Evolutionary conservation across 2,888 invertebrate genomes (phyloP), one percentile per base, ranked within the genome.

Genomic region (Chloroclystis v-ata): DNA sequence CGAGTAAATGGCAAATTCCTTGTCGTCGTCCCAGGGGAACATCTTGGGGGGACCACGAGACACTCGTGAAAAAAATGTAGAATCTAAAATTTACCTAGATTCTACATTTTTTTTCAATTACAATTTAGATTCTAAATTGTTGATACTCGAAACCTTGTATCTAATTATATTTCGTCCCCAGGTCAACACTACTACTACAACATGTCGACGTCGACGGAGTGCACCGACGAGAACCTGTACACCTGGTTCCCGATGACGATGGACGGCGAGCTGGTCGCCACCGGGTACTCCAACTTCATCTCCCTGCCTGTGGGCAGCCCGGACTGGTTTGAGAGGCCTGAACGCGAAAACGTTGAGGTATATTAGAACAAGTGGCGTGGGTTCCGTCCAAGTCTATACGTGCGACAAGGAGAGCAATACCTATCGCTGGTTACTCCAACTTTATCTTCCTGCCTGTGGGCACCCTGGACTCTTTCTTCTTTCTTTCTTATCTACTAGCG

Each of bases 111-210:
- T n/a, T n/a, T n/a, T n/a, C n/a, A n/a, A n/a, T n/a, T n/a, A n/a
- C n/a, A n/a, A n/a, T n/a, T n/a, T n/a, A n/a, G n/a, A n/a, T n/a
- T n/a, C n/a, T n/a, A n/a, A n/a, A n/a, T n/a, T n/a, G n/a, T n/a
- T n/a, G n/a, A n/a, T n/a, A n/a, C n/a, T n/a, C n/a, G n/a, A n/a
- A n/a, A n/a, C n/a, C n/a, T n/a, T n/a, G n/a, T n/a, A n/a, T n/a
- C n/a, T n/a, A n/a, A n/a, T n/a, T n/a, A n/a, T n/a, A n/a, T n/a
- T n/a, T n/a, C n/a, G n/a, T n/a, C n/a, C n/a, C 5, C 58, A 75
- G 75, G 76, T 33, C 59, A 45, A 9, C 78, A 78, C 57, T 75
- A 67, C 52, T 76, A 69, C 57, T 74, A 75, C 63, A 70, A 78
- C 43, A 73, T 74, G 65, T 56, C 67, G 0, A 14, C 53, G 0